These are phyloP conservation scores for Unio pictorum DNA, from an alignment of 2,888 invertebrate genomes.

Conservation along the genomic window DNA sequence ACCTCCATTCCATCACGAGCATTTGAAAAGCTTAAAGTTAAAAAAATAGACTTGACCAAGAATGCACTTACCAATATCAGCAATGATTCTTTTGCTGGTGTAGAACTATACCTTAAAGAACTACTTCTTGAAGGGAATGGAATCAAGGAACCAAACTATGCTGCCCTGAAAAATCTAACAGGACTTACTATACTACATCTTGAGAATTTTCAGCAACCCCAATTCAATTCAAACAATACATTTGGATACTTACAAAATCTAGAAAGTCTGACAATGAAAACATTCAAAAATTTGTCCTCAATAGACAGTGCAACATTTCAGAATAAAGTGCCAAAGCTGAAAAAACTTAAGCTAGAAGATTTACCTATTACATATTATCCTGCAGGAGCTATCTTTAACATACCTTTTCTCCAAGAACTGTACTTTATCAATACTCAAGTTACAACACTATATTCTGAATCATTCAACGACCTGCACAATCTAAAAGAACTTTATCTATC, in stretches of 20 bases:
- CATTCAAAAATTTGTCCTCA: constrained; percentile 10
- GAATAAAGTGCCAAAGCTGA: constrained; percentile 6
- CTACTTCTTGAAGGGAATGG: constrained; percentile 78
- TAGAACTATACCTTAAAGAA: constrained; percentile 84
- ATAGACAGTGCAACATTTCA: constrained; percentile 12
- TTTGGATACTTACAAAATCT: constrained; percentile 29
- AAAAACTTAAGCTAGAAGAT: constrained; percentile 9
- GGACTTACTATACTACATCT: constrained; percentile 33
- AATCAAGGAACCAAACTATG: constrained; percentile 16
- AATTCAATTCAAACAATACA: constrained; percentile 12
- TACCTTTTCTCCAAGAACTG: constrained; percentile 10
- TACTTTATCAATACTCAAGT: constrained; percentile 16
- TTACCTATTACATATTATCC: constrained; percentile 14
- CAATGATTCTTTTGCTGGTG: constrained; percentile 86
- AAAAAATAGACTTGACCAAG: constrained; percentile 86
- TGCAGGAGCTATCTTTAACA: constrained; percentile 12
- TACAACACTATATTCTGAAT: constrained; percentile 4
- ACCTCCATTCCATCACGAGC: constrained; percentile 71
- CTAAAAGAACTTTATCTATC: constrained; percentile 16
- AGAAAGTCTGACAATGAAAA: constrained; percentile 27
- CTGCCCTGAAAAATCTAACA: constrained; percentile 27
- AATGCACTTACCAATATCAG: constrained; percentile 86
- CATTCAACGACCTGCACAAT: constrained; percentile 14
- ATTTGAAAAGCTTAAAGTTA: constrained; percentile 87
- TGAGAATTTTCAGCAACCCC: constrained; percentile 25